These are phyloP conservation scores for Crax fasciolata DNA, from an alignment of 2,797 vertebrate species.

Conservation along the genomic window DNA sequence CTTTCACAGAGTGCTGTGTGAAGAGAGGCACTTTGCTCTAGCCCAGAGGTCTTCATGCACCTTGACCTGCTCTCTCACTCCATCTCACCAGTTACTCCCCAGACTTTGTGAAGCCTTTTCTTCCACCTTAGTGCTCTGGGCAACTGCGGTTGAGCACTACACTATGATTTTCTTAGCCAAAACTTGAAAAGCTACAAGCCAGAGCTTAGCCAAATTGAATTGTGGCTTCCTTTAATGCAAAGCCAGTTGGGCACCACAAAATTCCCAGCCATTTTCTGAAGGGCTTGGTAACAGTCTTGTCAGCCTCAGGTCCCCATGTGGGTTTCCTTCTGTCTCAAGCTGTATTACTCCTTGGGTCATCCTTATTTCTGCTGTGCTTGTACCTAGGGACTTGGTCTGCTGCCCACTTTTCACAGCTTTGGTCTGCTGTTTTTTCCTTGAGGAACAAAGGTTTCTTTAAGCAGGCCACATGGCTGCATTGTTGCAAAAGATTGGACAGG, in stretches of 20 bases:
- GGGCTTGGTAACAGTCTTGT: background rate
- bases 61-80: background rate
- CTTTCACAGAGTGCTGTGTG: background rate
- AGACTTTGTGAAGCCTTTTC: background rate
- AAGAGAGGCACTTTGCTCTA: background rate
- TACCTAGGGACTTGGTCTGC: background rate
- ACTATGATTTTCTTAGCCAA: background rate
- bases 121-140: background rate
- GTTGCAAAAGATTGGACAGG: background rate
- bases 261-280: accelerated
- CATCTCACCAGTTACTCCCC: background rate
- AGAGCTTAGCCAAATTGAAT: background rate
- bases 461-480: background rate
- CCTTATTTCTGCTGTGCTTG: background rate
- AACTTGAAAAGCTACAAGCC: background rate
- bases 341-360: background rate
- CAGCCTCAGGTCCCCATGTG: background rate
- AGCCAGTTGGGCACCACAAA: background rate
- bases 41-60: background rate
- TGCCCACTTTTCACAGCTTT: background rate
- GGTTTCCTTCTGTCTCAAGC: background rate
- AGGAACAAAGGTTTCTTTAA: slow-evolving; percentile 11
- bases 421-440: background rate
- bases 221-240: background rate
- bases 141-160: background rate